phyloP scores from a whole-genome alignment of 2,888 invertebrate species.

The Trachelus tabidus region DNA sequence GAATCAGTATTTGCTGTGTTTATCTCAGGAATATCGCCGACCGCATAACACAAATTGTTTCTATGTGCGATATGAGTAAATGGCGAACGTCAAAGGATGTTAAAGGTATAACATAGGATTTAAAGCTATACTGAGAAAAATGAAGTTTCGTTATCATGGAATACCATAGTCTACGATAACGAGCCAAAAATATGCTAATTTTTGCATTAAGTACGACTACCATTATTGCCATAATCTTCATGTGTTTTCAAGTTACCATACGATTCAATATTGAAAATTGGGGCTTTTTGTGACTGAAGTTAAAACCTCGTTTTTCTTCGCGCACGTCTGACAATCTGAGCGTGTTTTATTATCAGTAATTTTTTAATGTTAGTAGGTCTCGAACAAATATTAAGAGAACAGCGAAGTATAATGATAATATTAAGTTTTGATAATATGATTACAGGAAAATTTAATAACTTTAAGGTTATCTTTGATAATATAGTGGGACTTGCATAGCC shows the following conservation, averaged over 20 bases:
- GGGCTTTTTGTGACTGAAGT: too few relatives aligned
- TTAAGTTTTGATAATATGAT: neutral
- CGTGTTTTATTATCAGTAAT: neutral
- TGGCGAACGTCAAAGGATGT: neutral
- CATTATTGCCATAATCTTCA: too few relatives aligned
- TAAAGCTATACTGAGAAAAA: neutral
- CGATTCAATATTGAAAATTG: too few relatives aligned
- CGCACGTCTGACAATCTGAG: too few relatives aligned
- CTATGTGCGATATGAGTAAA: neutral
- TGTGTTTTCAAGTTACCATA: too few relatives aligned
- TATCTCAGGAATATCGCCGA: neutral
- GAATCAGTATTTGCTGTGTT: neutral
- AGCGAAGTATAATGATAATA: neutral
- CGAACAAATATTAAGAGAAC: neutral
- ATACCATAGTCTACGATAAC: too few relatives aligned
- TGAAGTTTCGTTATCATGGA: too few relatives aligned
- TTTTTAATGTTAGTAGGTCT: neutral
- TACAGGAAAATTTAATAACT: neutral
- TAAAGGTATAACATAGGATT: neutral
- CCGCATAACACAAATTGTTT: neutral
- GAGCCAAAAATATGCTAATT: too few relatives aligned
- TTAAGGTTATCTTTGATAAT: neutral
- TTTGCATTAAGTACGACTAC: too few relatives aligned
- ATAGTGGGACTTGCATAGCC: too few relatives aligned
- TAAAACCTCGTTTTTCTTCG: too few relatives aligned